Evolutionary conservation across 2,797 vertebrate genomes (phyloP).

Genomic region (Acanthurus leucopareius): DNA sequence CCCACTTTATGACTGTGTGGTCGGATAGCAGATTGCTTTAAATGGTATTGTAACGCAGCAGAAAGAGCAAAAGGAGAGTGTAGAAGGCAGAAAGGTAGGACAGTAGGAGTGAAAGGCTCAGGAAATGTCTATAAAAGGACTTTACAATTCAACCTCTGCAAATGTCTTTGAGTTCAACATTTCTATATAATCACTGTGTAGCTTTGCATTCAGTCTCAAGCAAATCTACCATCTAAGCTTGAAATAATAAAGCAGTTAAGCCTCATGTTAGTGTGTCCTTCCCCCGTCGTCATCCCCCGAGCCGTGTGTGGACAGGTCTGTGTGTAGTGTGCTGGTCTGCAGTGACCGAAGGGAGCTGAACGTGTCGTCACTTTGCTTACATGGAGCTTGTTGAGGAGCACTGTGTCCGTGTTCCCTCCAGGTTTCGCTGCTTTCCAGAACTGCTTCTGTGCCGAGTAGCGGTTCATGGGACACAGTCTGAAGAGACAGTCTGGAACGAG

Average conservation of each 20-base stretch:
- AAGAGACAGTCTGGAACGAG: slow-evolving; percentile 93
- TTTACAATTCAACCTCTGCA: slow-evolving; percentile 26
- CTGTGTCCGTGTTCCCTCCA: slow-evolving; percentile 94
- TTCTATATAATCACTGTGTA: slow-evolving; percentile 1
- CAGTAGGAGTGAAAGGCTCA: slow-evolving; percentile 50
- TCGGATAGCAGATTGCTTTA: slow-evolving; percentile 74
- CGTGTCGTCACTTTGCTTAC: slow-evolving; percentile 83
- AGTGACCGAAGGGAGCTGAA: slow-evolving; percentile 17
- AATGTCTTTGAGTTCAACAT: slow-evolving; percentile 25
- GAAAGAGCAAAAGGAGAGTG: slow-evolving; percentile 47
- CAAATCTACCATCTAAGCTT: not conserved
- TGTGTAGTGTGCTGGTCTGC: slow-evolving; percentile 2
- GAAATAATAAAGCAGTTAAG: not conserved
- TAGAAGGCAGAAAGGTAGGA: slow-evolving; percentile 62
- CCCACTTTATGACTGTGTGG: slow-evolving; percentile 69
- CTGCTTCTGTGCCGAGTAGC: slow-evolving; percentile 99
- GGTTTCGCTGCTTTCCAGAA: slow-evolving; percentile 99
- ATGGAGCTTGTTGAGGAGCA: slow-evolving; percentile 97
- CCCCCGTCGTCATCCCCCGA: not conserved
- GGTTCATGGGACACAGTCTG: slow-evolving; percentile 98
- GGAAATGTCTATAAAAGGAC: slow-evolving; percentile 76
- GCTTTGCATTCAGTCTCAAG: not conserved
- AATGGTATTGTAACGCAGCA: slow-evolving; percentile 69
- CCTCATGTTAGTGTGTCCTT: not conserved
- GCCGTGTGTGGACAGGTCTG: slow-evolving; percentile 13